Evolutionary conservation across 2,797 vertebrate species (phyloP), one percentile per base, ranked within the genome.

Genomic region (Anabacerthia variegaticeps): DNA sequence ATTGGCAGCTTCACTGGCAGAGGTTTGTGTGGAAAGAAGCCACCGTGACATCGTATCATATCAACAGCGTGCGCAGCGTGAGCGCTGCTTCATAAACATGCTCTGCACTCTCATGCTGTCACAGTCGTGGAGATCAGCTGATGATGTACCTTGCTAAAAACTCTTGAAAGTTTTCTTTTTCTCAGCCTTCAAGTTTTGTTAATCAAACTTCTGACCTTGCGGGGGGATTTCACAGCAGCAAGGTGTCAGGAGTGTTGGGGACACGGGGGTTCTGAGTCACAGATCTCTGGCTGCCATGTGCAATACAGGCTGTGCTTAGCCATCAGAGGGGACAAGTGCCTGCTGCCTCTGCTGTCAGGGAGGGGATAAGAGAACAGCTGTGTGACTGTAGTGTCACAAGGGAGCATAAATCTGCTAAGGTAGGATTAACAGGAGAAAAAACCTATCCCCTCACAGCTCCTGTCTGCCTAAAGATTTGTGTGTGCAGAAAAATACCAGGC

Each of bases 1-100:
- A 34, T 63, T 58, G n/a, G 73, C 68, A 78, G 62, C 49, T 59
- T 56, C 74, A 34, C 65, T 74, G 77, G 39, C 56, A 66, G 63
- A 46, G 32, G 27, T 30, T 63, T 43, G 46, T 61, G 71, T 36
- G 52, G 73, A 48, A 52, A 19, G 66, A 92, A 85, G 30, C 56
- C 54, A 55, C 85, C 11, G 0, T 5, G 51, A 27, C 55, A 14
- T 1, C 2, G 0, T 32, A 3, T 37, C 30, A 1, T 8, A 32
- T 12, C 65, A 34, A 30, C 58, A 62, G 10, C 0, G 0, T 14
- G 51, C 37, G 55, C 43, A 6, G 37, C 3, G 26, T 32, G 28
- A 82, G 6, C 6, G 0, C 18, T 1, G 0, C 30, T 46, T 43
- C 19, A 27, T 48, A 44, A 86, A 28, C 0, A 0, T 32, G 18